Conservation (phyloP, 2,113 vertebrate species). For the Leptodactylus fuscus region DNA sequence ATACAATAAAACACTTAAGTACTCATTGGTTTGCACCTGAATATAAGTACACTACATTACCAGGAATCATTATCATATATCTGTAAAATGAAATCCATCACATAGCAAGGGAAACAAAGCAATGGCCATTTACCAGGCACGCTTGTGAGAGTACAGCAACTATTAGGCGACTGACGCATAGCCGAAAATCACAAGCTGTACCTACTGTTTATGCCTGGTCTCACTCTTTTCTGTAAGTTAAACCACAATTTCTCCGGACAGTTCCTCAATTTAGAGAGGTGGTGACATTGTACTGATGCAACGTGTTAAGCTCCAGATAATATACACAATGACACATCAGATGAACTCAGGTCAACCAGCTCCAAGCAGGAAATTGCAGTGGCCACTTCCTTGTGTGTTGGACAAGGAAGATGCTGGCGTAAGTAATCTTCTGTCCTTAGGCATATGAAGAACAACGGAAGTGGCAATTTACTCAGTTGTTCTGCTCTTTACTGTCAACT, state of each 20-base stretch:
- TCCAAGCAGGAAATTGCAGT: constrained; percentile 51
- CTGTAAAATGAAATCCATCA: background rate
- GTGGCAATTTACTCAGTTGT: constrained; percentile 12
- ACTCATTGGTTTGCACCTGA: too few species aligned
- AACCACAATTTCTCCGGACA: constrained; percentile 55
- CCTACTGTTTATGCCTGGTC: constrained; percentile 3
- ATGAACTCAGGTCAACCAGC: constrained; percentile 46
- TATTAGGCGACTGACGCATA: background rate
- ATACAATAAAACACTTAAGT: too few species aligned
- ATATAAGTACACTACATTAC: too few species aligned
- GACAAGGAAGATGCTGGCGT: constrained; percentile 35
- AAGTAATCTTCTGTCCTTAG: constrained; percentile 31
- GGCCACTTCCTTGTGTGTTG: constrained; percentile 40
- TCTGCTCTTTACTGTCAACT: background rate
- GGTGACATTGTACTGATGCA: constrained; percentile 49
- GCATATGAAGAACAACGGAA: constrained; percentile 25
- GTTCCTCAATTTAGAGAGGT: constrained; percentile 51
- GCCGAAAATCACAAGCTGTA: constrained; percentile 32
- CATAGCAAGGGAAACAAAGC: too few species aligned
- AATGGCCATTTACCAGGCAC: background rate
- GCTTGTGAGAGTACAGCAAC: background rate
- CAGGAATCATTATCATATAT: background rate
- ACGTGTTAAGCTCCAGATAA: constrained; percentile 23
- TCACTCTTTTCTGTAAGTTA: constrained; percentile 52
- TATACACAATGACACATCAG: constrained; percentile 39